Percentiles rank a stretch among this genome's conserved stretches.
phyloP scores from a whole-genome alignment of 2,797 vertebrate species.

The Rhabdomys pumilio region DNA sequence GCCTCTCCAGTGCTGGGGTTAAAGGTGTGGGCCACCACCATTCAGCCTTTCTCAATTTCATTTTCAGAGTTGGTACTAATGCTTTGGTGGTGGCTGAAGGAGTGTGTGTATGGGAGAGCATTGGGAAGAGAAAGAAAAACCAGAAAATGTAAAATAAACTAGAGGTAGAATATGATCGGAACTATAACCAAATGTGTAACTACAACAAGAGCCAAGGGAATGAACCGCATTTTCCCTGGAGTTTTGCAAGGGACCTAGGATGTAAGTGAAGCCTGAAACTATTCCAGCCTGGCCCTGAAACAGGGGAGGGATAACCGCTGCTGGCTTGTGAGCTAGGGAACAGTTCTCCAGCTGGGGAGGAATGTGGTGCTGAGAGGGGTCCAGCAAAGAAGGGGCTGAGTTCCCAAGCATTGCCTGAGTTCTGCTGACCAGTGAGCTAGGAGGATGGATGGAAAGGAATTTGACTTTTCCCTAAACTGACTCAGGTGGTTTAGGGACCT shows the following conservation, averaged over 20 bases:
- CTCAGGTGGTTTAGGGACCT: not conserved
- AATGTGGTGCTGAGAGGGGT: not conserved
- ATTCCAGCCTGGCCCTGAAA: not conserved
- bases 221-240: not conserved
- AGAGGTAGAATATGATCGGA: not conserved
- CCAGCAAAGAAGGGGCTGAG: not conserved
- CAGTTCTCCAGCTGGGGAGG: not conserved
- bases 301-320: not conserved
- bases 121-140: not conserved
- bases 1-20: not conserved
- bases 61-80: not conserved
- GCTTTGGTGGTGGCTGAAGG: not conserved
- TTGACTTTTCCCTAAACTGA: not conserved
- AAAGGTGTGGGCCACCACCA: not conserved
- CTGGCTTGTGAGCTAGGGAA: not conserved
- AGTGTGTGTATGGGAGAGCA: not conserved
- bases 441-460: not conserved
- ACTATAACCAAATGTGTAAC: not conserved
- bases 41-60: not conserved
- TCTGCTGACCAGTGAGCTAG: not conserved
- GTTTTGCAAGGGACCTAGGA: not conserved
- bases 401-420: not conserved
- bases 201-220: not conserved
- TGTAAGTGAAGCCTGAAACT: conserved; percentile 31
- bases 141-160: not conserved